These are phyloP conservation scores for Callipepla californica DNA, from an alignment of 2,113 vertebrate species.

Conservation along the genomic window DNA sequence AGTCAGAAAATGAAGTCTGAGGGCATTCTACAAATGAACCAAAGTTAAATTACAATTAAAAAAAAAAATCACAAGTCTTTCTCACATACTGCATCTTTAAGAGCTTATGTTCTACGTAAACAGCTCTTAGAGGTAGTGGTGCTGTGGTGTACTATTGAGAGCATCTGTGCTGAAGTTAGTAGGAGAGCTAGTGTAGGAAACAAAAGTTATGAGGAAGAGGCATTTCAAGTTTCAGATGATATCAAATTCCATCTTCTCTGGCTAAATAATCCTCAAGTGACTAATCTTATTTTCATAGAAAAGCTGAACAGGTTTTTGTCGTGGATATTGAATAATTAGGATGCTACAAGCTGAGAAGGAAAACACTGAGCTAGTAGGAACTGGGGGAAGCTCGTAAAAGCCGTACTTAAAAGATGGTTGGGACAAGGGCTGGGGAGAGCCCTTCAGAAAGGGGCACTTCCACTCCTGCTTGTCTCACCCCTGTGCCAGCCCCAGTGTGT, in stretches of 20 bases:
- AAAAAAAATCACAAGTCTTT: not conserved
- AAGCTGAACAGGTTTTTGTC: not conserved
- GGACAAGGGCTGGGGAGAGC: not conserved
- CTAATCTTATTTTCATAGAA: not conserved
- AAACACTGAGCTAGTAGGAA: not conserved
- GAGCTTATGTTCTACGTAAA: not conserved
- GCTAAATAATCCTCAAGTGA: not conserved
- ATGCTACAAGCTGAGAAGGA: not conserved
- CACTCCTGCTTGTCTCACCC: not conserved
- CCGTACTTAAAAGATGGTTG: rapidly evolving
- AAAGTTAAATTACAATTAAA: not conserved
- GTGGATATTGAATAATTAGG: not conserved
- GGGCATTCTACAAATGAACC: not conserved
- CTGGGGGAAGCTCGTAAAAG: not conserved
- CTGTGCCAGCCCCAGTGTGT: not conserved
- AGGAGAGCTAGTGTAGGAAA: not conserved
- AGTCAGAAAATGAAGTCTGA: not conserved
- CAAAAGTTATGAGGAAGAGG: not conserved
- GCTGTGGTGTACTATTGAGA: not conserved
- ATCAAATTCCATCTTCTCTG: not conserved
- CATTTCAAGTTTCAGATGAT: not conserved
- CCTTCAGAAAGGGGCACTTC: rapidly evolving
- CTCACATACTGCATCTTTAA: not conserved
- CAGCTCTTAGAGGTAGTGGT: not conserved
- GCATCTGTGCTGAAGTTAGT: not conserved